Conservation (phyloP, 2,113 vertebrate genomes). For the Serilophus lunatus region DNA sequence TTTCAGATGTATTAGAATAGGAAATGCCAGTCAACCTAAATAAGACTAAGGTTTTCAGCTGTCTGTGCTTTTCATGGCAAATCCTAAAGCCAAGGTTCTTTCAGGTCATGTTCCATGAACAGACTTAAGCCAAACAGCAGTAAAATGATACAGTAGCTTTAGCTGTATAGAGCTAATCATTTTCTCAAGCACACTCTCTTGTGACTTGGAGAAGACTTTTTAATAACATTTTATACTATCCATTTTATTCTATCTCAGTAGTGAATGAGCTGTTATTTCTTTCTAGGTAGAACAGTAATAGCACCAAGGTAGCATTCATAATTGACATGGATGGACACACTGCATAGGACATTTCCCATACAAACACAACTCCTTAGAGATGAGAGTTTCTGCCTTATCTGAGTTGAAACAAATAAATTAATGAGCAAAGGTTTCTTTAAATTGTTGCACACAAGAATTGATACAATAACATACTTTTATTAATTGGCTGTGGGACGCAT, state of each 20-base stretch:
- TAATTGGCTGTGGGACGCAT: neutral
- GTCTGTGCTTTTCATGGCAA: neutral
- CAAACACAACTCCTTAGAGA: neutral
- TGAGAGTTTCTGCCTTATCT: neutral
- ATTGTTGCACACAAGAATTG: neutral
- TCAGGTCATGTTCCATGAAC: neutral
- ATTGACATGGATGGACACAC: neutral
- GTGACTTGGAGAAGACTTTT: neutral
- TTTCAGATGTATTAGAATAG: neutral
- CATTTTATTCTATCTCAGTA: fast-evolving
- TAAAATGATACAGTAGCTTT: neutral
- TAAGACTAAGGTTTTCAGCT: neutral
- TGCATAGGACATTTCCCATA: neutral
- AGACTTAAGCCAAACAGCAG: neutral
- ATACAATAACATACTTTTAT: neutral
- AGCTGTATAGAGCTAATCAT: neutral
- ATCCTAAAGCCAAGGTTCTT: neutral
- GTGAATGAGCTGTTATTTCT: neutral
- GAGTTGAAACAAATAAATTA: neutral
- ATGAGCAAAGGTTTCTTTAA: neutral
- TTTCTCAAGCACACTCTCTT: neutral
- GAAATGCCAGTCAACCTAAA: neutral
- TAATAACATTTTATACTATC: neutral
- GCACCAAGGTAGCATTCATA: neutral
- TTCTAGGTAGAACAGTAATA: neutral